A percentile compares a stretch with the other conserved stretches of the same genome.
These are phyloP conservation scores for Chelmon rostratus DNA, from an alignment of 2,797 vertebrate species.

Conservation along the genomic window DNA sequence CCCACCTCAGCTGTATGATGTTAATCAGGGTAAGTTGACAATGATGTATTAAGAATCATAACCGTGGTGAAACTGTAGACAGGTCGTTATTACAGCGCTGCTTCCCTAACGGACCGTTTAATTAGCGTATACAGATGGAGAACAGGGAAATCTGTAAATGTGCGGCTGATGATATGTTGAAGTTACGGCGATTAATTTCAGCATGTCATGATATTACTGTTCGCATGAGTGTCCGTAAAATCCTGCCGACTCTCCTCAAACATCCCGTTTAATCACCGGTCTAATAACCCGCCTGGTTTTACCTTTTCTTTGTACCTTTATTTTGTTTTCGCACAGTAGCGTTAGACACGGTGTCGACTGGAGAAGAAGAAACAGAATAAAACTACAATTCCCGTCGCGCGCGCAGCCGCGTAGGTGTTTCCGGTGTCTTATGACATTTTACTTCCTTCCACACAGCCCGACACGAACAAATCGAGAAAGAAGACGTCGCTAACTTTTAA, in stretches of 20 bases:
- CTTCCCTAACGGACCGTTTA: not conserved
- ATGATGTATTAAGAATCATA: not conserved
- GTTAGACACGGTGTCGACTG: too few species aligned
- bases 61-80: not conserved
- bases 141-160: too few species aligned
- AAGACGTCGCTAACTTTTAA: conserved; percentile 77
- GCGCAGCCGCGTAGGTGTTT: conserved; percentile 78
- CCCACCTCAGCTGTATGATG: not conserved
- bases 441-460: conserved; percentile 84
- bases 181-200: too few species aligned
- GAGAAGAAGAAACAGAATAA: too few species aligned
- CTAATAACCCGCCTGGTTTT: not conserved
- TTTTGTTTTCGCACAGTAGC: too few species aligned
- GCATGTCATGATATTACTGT: too few species aligned
- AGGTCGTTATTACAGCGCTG: too few species aligned
- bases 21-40: not conserved
- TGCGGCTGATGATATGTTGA: too few species aligned
- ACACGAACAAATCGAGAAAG: conserved; percentile 79
- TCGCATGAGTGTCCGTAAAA: not conserved
- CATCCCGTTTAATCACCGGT: too few species aligned
- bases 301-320: not conserved
- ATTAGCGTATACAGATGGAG: not conserved
- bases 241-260: not conserved
- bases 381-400: conserved; percentile 76
- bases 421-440: conserved; percentile 84